Conservation (phyloP, 2,113 vertebrate genomes). For the Chauna torquata region DNA sequence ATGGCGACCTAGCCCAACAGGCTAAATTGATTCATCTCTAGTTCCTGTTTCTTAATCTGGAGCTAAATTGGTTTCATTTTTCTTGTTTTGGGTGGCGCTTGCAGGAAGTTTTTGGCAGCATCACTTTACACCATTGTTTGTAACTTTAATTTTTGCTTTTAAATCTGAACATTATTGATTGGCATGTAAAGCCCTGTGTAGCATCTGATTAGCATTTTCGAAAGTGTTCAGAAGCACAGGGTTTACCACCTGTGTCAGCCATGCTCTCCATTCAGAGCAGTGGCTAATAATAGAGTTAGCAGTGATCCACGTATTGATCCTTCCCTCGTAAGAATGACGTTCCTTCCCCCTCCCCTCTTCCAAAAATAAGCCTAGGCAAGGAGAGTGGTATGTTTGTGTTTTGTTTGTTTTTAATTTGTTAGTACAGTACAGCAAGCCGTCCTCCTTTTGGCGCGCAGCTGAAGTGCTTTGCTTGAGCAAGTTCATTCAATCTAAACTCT, state of each 20-base stretch:
- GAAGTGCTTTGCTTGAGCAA: slow-evolving; percentile 23
- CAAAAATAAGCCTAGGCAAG: slow-evolving; percentile 56
- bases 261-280: slow-evolving; percentile 30
- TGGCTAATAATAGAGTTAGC: slow-evolving; percentile 64
- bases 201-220: slow-evolving; percentile 69
- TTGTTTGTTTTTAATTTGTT: slow-evolving; percentile 26
- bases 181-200: slow-evolving; percentile 40
- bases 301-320: slow-evolving; percentile 53
- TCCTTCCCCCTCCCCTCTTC: slow-evolving; percentile 49
- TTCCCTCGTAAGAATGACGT: slow-evolving; percentile 2
- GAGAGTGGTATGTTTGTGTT: neutral
- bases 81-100: slow-evolving; percentile 78
- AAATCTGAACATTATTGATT: slow-evolving; percentile 65
- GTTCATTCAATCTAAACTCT: neutral
- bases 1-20: slow-evolving; percentile 78
- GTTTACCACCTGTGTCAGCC: slow-evolving; percentile 65
- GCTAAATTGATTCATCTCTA: slow-evolving; percentile 86
- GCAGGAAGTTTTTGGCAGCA: slow-evolving; percentile 76
- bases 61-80: slow-evolving; percentile 91
- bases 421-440: neutral
- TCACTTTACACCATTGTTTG: slow-evolving; percentile 72
- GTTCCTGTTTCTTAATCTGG: slow-evolving; percentile 89
- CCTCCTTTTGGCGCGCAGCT: neutral
- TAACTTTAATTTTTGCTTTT: slow-evolving; percentile 71
- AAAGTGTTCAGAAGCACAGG: slow-evolving; percentile 64